phyloP scores from a whole-genome alignment of 2,113 vertebrate genomes.

The Prochilodus magdalenae region DNA sequence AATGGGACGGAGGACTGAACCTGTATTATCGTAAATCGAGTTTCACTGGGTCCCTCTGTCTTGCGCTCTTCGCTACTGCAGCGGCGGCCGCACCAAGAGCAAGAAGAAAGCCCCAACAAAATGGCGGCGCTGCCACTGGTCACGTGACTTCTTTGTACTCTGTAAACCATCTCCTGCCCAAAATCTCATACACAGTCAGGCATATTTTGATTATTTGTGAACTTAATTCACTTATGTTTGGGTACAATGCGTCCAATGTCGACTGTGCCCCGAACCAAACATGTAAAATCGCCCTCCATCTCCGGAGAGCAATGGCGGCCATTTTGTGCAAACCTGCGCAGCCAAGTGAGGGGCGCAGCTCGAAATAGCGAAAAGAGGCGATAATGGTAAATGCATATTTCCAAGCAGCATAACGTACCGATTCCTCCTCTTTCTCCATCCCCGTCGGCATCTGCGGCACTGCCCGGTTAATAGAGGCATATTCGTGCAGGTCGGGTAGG shows the following conservation, averaged over 20 bases:
- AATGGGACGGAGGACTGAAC: background rate
- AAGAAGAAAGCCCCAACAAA: conserved; percentile 81
- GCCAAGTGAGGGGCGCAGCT: conserved; percentile 76
- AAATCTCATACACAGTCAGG: conserved; percentile 57
- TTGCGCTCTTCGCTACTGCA: conserved; percentile 55
- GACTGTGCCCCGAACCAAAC: background rate
- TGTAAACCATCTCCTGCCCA: conserved; percentile 53
- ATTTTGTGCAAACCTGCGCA: conserved; percentile 92
- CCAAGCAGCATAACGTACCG: conserved; percentile 85
- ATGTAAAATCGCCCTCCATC: conserved; percentile 68
- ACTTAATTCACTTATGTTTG: background rate
- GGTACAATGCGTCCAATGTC: background rate
- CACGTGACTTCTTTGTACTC: conserved; percentile 97
- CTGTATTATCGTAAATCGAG: background rate
- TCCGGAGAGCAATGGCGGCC: conserved; percentile 82
- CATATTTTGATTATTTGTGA: background rate
- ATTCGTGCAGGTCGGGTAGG: conserved; percentile 97
- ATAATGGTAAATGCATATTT: conserved; percentile 58
- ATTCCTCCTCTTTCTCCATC: conserved; percentile 99
- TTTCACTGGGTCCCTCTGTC: conserved; percentile 65
- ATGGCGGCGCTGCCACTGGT: conserved; percentile 84
- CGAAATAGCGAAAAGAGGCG: conserved; percentile 69
- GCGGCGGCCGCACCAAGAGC: conserved; percentile 74
- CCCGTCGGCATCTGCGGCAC: conserved; percentile 98
- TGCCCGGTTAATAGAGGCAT: conserved; percentile 97